Conservation (phyloP, 2,797 vertebrate species). For the Lophotriccus pileatus region DNA sequence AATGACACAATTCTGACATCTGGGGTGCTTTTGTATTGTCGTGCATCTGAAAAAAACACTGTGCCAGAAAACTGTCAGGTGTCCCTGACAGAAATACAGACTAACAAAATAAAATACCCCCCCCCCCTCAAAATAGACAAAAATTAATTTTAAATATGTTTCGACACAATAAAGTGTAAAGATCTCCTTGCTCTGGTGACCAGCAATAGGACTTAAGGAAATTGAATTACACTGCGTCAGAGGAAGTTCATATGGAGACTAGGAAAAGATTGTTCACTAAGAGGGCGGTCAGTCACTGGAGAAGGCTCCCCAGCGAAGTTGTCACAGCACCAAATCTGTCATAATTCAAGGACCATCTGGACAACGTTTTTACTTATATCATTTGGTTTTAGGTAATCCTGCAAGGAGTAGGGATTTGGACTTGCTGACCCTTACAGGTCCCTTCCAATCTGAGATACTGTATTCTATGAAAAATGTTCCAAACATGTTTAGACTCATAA, state of each 20-base stretch:
- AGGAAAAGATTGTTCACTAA: neutral
- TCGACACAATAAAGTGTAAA: neutral
- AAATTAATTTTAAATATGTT: neutral
- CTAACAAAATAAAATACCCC: fast-evolving
- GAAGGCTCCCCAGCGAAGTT: neutral
- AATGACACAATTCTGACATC: neutral
- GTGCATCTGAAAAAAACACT: neutral
- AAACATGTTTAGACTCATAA: neutral
- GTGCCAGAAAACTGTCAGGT: neutral
- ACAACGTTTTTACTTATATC: neutral
- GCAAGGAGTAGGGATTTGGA: neutral
- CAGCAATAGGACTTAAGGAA: neutral
- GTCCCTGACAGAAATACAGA: neutral
- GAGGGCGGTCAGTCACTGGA: too few relatives aligned
- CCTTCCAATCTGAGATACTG: neutral
- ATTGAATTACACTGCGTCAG: neutral
- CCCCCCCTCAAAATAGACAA: neutral
- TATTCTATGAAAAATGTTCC: neutral
- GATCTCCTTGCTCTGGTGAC: neutral
- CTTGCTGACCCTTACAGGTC: neutral
- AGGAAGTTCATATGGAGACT: neutral
- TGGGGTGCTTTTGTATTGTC: neutral
- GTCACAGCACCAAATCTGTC: neutral
- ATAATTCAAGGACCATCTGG: neutral
- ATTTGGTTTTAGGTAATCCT: neutral